These are phyloP conservation scores for Sebastes iracundus DNA, from an alignment of 2,797 vertebrate genomes.

Conservation along the genomic window DNA sequence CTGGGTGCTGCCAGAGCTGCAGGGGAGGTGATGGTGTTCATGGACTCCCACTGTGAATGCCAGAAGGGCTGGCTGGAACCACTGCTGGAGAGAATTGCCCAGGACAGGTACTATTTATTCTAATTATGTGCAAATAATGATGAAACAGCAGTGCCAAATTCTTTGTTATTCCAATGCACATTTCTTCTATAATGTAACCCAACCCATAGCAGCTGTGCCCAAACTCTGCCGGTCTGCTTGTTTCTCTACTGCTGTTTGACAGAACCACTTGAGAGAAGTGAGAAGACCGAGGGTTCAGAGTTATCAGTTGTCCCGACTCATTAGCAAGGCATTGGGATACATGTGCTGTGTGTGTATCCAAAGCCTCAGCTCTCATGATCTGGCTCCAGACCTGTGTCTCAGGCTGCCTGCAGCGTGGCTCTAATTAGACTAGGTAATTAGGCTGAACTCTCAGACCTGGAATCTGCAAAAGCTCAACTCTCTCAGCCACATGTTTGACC, in stretches of 20 bases:
- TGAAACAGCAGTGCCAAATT: not conserved
- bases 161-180: not conserved
- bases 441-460: slow-evolving; percentile 50
- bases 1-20: slow-evolving; percentile 87
- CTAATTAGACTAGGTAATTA: slow-evolving; percentile 68
- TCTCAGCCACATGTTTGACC: slow-evolving; percentile 58
- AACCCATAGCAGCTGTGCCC: not conserved
- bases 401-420: slow-evolving; percentile 60
- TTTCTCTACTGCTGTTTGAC: slow-evolving; percentile 35
- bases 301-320: slow-evolving; percentile 32
- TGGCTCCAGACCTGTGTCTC: slow-evolving; percentile 50
- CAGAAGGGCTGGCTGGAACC: slow-evolving; percentile 90
- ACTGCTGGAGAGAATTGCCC: slow-evolving; percentile 87
- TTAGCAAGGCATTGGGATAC: slow-evolving; percentile 30
- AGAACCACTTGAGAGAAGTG: slow-evolving; percentile 29
- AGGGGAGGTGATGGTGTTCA: slow-evolving; percentile 89
- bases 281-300: slow-evolving; percentile 15
- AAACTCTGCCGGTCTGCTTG: not conserved
- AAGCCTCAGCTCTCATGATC: slow-evolving; percentile 47
- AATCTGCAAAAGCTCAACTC: slow-evolving; percentile 49
- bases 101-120: slow-evolving; percentile 79
- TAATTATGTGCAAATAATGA: not conserved
- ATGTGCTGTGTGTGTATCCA: slow-evolving; percentile 32
- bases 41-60: slow-evolving; percentile 91
- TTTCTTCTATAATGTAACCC: too few species aligned